phyloP scores from a whole-genome alignment of 2,888 invertebrate genomes.

The Himalopsyche kuldschensis region DNA sequence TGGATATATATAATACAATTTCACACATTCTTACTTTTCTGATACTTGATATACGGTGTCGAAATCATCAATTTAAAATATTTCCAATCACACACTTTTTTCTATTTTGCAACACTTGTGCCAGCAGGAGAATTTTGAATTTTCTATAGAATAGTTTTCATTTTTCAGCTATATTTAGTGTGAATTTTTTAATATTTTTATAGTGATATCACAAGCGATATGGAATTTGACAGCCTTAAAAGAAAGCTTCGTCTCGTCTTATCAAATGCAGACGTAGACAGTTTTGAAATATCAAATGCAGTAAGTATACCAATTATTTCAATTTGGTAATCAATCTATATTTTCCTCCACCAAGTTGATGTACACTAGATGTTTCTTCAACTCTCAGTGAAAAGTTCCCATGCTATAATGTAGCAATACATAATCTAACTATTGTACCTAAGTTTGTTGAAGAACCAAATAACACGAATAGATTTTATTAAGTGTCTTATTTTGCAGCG shows the following conservation, averaged over 20 bases:
- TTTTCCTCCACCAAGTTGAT: neutral
- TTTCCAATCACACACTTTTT: no score
- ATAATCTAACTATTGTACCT: no score
- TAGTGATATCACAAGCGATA: conserved; percentile 24
- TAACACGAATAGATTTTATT: neutral
- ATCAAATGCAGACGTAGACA: conserved; percentile 82
- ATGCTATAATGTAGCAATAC: no score
- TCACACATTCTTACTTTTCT: no score
- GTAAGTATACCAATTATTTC: conserved; percentile 45
- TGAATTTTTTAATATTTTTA: conserved; percentile 12
- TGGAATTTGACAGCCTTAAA: conserved; percentile 58
- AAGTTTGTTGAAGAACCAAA: neutral
- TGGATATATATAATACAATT: no score
- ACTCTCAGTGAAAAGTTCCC: no score
- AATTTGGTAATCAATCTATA: neutral
- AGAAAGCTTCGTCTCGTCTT: conserved; percentile 88
- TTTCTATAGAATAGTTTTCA: no score
- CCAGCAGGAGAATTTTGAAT: no score
- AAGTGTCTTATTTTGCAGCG: conserved; percentile 21
- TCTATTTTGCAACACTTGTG: no score
- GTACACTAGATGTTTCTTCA: neutral
- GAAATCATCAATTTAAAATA: no score
- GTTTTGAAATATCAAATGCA: conserved; percentile 64
- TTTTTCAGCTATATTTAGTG: neutral
- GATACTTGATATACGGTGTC: no score